Conservation (phyloP, 30 jellyfish, hydroid and myxozoan species). For the Chrysaora quinquecirrha region DNA sequence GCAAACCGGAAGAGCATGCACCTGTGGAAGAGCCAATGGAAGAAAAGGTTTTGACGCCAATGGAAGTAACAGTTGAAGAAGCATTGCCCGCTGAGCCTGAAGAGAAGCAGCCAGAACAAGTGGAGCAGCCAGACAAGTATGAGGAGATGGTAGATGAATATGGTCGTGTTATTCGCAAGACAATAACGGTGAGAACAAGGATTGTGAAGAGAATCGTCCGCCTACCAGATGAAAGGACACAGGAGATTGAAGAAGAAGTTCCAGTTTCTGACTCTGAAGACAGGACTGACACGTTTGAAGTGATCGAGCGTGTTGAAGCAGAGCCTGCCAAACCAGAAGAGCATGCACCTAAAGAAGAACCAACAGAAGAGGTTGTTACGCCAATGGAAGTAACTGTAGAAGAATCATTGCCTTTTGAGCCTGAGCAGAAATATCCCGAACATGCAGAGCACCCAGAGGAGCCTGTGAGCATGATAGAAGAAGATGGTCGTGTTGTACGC, state of each 20-base stretch:
- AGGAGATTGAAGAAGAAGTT: constrained; percentile 86
- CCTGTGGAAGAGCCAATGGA: constrained; percentile 28
- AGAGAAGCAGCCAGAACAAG: background rate
- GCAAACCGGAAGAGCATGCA: background rate
- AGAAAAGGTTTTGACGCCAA: background rate
- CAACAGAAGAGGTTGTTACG: constrained; percentile 17
- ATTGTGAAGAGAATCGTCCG: constrained; percentile 75
- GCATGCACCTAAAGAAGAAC: background rate
- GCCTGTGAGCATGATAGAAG: constrained; percentile 26
- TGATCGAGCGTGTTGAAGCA: background rate
- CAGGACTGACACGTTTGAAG: background rate
- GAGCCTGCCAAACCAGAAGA: constrained; percentile 42
- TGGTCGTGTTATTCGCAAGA: constrained; percentile 50
- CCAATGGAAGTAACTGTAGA: constrained; percentile 4
- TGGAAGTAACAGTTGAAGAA: background rate
- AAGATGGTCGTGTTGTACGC: constrained; percentile 45
- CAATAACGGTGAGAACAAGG: constrained; percentile 70
- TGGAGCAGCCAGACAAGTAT: too few relatives aligned
- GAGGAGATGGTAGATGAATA: background rate
- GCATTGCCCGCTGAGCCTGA: background rate
- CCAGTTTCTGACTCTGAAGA: constrained; percentile 53
- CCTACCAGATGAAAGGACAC: constrained; percentile 81
- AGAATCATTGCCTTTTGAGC: constrained; percentile 12
- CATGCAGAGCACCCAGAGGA: constrained; percentile 47
- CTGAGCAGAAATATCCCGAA: background rate